phyloP scores from a whole-genome alignment of 1,140 invertebrate species.

The Galendromus occidentalis region DNA sequence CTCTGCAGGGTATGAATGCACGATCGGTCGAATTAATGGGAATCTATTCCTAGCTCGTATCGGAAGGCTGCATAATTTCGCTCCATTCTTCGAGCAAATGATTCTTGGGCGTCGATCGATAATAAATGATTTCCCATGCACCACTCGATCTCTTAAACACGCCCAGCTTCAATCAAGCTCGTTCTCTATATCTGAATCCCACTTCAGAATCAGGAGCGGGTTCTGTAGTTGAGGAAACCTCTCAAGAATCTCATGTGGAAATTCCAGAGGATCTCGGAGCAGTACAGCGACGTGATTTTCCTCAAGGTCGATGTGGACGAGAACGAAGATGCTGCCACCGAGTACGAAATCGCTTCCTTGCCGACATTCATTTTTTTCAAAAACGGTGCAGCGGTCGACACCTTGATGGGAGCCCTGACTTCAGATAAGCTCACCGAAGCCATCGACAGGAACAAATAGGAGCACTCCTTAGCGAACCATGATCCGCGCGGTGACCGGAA shows the following conservation, averaged over 20 bases:
- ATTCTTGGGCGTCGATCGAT: too few species aligned
- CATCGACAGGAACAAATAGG: constrained; percentile 38
- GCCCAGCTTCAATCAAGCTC: constrained; percentile 7
- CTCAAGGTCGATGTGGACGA: constrained; percentile 65
- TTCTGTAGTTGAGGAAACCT: too few species aligned
- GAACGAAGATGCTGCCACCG: constrained; percentile 52
- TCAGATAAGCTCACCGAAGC: constrained; percentile 43
- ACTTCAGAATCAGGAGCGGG: too few species aligned
- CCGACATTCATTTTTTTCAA: constrained; percentile 82
- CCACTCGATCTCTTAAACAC: too few species aligned
- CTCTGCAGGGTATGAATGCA: too few species aligned
- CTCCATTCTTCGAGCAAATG: too few species aligned
- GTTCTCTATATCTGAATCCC: background rate
- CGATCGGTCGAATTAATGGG: too few species aligned
- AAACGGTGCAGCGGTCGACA: constrained; percentile 42
- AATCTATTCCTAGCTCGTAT: too few species aligned
- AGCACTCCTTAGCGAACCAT: too few species aligned
- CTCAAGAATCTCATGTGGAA: constrained; percentile 13
- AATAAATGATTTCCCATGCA: too few species aligned
- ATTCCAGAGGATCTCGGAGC: constrained; percentile 16
- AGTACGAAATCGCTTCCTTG: constrained; percentile 67
- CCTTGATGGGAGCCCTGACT: constrained; percentile 54
- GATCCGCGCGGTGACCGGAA: background rate
- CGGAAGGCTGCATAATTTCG: too few species aligned
- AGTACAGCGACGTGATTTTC: constrained; percentile 37